Conservation (phyloP, 2,113 vertebrate species). For the Diadophis punctatus region DNA sequence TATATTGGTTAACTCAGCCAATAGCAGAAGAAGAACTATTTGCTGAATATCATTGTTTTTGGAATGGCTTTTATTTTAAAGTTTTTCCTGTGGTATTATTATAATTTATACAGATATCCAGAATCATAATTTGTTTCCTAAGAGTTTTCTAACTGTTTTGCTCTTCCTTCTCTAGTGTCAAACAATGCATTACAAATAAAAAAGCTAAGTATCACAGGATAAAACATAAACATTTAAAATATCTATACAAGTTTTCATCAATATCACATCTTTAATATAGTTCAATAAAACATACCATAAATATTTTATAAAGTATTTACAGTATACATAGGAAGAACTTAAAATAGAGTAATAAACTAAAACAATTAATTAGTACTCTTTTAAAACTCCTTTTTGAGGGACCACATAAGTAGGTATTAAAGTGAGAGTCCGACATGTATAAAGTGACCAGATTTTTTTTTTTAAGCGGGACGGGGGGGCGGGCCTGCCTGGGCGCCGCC, state of each 20-base stretch:
- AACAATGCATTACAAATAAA: neutral
- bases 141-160: conserved; percentile 17
- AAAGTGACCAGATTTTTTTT: too few relatives aligned
- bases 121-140: conserved; percentile 19
- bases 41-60: conserved; percentile 33
- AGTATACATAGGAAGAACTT: neutral
- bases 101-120: conserved; percentile 28
- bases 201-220: neutral
- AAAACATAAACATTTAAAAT: neutral
- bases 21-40: conserved; percentile 24
- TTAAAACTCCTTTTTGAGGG: neutral
- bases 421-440: neutral
- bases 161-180: neutral
- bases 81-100: conserved; percentile 29
- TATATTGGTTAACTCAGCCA: conserved; percentile 31
- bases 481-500: too few relatives aligned
- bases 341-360: neutral
- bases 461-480: too few relatives aligned
- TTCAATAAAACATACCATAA: neutral
- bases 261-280: neutral
- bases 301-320: neutral
- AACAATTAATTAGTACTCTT: neutral
- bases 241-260: neutral
- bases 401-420: neutral
- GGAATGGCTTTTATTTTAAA: conserved; percentile 8